A percentile compares a stretch with the other conserved stretches of the same genome.
Conservation (phyloP, 2,113 vertebrate genomes). For the pig (Sus scrofa) region DNA sequence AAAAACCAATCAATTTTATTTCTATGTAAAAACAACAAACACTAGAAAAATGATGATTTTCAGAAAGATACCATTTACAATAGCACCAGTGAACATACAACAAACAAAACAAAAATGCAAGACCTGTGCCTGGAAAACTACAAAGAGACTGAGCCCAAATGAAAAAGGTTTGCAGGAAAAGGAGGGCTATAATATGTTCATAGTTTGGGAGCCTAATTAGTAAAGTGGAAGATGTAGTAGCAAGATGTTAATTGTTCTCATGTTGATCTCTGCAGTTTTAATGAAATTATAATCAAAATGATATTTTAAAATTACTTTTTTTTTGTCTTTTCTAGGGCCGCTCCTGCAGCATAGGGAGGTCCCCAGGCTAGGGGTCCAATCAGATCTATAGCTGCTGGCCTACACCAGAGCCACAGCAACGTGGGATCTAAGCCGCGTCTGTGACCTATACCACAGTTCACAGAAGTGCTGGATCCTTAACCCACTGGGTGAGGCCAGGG, state of each 20-base stretch:
- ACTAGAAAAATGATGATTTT: not conserved
- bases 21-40: not conserved
- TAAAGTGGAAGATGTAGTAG: not conserved
- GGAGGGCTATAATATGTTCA: not conserved
- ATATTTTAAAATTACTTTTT: not conserved
- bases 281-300: not conserved
- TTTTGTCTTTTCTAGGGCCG: no score
- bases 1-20: not conserved
- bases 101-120: not conserved
- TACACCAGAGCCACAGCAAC: no score
- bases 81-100: not conserved
- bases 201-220: not conserved
- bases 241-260: not conserved
- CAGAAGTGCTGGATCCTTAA: no score
- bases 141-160: not conserved
- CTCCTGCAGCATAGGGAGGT: no score
- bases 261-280: not conserved
- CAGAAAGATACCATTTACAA: not conserved
- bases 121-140: not conserved
- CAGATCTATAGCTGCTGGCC: no score
- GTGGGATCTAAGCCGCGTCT: no score
- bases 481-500: no score
- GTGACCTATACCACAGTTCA: no score
- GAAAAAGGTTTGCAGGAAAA: not conserved
- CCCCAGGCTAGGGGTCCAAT: no score